These are phyloP conservation scores for Parapsyche elsis DNA, from an alignment of 1,140 invertebrate genomes.

Conservation along the genomic window DNA sequence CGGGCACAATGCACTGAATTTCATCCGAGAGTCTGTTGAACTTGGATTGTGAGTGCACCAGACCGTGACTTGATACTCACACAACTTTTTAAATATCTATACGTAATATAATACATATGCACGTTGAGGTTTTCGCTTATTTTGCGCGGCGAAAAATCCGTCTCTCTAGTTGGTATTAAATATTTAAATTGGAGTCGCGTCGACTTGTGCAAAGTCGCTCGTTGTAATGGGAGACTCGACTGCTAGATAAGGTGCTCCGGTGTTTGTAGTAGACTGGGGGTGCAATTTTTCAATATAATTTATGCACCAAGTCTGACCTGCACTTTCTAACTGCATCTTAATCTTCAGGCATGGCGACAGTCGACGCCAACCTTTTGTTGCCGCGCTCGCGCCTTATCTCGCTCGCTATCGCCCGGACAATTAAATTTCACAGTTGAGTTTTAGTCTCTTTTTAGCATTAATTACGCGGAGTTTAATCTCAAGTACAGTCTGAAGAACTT, in stretches of 20 bases:
- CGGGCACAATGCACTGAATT: no score
- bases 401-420: background rate
- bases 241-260: background rate
- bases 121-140: no score
- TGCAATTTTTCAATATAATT: slow-evolving; percentile 51
- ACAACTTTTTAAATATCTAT: no score
- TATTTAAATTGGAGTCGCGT: background rate
- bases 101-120: no score
- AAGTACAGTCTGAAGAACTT: no score
- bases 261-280: background rate
- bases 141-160: no score
- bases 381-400: slow-evolving; percentile 4
- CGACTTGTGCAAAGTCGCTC: background rate
- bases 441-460: background rate
- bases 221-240: background rate
- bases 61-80: no score
- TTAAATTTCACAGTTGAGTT: background rate
- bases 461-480: background rate
- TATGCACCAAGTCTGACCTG: slow-evolving; percentile 46
- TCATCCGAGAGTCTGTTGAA: no score
- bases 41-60: no score
- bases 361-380: slow-evolving; percentile 40
- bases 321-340: slow-evolving; percentile 46
- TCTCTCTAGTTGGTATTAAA: background rate
- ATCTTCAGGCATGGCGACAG: slow-evolving; percentile 37